Evolutionary conservation across 2,797 vertebrate species (phyloP), one percentile per base, ranked within the genome.

Genomic region (Sparidentex hasta): DNA sequence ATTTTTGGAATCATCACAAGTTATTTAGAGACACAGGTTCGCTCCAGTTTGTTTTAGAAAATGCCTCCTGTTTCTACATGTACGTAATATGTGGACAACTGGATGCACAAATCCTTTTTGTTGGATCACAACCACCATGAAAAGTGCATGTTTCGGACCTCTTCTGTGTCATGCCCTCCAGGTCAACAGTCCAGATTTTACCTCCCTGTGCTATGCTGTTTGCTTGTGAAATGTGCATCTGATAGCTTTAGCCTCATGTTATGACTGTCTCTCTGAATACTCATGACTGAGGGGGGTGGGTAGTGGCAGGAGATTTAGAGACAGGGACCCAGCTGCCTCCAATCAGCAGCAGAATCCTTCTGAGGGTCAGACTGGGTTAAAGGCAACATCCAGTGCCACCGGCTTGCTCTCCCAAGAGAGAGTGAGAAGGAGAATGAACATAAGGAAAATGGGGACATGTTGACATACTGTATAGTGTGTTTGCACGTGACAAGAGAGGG

Each of bases 281-380:
- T 78, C 66, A 71, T 25, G 38, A 63, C 67, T 66, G 81, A 75
- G 54, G 65, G 75, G 76, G 78, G 56, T 74, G 74, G 63, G 56
- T 23, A 44, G 43, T 46, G 85, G 80, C 74, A 38, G 73, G 73
- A 41, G 68, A 67, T 71, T 66, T 54, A 74, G 58, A 74, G 48
- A 57, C 74, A 71, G 63, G 70, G 58, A 78, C 64, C 80, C 83
- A 84, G 83, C 71, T 89, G 82, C 81, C 47, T 90, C 85, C 87
- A 79, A 82, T 89, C 86, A 83, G 68, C 66, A 67, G 59, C 76
- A 81, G 72, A 68, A 80, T 78, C 74, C 64, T 58, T 65, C 54
- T 62, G 41, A 66, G 71, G 82, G 80, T 90, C 78, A 86, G 65
- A 74, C 69, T 78, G 80, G 79, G 81, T 84, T 66, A 87, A 61